These are phyloP conservation scores for Muricea muricata DNA, from an alignment of 92 coral and sea anemone species.

Conservation along the genomic window DNA sequence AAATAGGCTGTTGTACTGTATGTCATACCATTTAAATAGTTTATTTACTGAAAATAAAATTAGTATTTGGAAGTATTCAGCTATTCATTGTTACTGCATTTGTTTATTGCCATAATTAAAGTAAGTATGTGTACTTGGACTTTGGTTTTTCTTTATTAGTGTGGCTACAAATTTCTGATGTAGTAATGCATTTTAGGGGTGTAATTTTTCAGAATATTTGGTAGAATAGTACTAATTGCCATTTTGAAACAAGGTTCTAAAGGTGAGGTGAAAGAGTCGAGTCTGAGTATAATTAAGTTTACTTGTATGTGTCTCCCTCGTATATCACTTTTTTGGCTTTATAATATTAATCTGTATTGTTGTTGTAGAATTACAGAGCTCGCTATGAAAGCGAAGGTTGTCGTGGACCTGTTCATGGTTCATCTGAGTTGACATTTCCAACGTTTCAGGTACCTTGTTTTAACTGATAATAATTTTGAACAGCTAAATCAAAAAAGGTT, in stretches of 20 bases:
- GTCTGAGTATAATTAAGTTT: no score
- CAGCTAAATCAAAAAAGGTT: background rate
- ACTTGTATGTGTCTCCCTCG: background rate
- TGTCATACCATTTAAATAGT: background rate
- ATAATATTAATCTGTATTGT: background rate
- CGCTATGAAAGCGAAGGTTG: constrained; percentile 99
- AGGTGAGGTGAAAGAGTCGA: no score
- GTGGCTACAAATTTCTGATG: no score
- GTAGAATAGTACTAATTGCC: no score
- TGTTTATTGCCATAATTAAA: background rate
- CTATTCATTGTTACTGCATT: background rate
- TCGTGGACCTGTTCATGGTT: constrained; percentile 98
- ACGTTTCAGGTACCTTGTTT: constrained; percentile 85
- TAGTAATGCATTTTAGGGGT: no score
- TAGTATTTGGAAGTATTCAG: background rate
- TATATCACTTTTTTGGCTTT: background rate
- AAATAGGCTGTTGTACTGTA: background rate
- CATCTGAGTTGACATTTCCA: constrained; percentile 86
- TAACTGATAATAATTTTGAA: background rate
- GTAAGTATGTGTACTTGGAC: no score
- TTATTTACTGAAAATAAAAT: background rate
- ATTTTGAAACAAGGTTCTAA: no score
- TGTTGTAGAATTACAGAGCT: constrained; percentile 90
- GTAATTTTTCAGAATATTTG: no score
- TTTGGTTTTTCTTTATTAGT: no score